Percentiles rank a stretch among this genome's conserved stretches.
phyloP scores from a whole-genome alignment of 2,888 invertebrate species.

The Lypha dubia region DNA sequence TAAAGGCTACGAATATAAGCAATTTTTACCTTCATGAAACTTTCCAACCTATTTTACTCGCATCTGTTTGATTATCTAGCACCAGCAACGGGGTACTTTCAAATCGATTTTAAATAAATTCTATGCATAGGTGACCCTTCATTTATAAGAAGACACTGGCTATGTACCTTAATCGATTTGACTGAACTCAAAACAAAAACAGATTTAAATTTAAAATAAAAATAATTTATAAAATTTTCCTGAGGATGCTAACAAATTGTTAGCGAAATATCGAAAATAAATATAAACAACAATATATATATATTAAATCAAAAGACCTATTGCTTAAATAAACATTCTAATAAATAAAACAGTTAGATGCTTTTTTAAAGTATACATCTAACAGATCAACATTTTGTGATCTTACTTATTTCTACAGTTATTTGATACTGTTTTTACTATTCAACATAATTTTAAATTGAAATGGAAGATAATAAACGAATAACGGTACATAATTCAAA shows the following conservation, averaged over 20 bases:
- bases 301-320: too few relatives aligned
- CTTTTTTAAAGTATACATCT: background rate
- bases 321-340: too few relatives aligned
- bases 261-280: too few relatives aligned
- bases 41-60: slow-evolving; percentile 2
- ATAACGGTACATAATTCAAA: background rate
- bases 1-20: background rate
- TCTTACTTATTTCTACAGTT: too few relatives aligned
- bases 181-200: background rate
- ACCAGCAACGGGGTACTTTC: background rate
- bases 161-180: background rate
- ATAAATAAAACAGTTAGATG: background rate
- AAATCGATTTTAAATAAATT: background rate
- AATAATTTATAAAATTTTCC: too few relatives aligned
- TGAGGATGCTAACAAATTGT: too few relatives aligned
- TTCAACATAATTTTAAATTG: background rate
- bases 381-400: too few relatives aligned
- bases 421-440: too few relatives aligned
- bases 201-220: background rate
- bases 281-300: too few relatives aligned
- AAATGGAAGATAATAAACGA: background rate
- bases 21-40: background rate
- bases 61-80: background rate
- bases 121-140: background rate
- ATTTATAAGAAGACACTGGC: background rate